Evolutionary conservation across 2,797 vertebrate genomes (phyloP).

Genomic region (Urosaurus nigricauda): DNA sequence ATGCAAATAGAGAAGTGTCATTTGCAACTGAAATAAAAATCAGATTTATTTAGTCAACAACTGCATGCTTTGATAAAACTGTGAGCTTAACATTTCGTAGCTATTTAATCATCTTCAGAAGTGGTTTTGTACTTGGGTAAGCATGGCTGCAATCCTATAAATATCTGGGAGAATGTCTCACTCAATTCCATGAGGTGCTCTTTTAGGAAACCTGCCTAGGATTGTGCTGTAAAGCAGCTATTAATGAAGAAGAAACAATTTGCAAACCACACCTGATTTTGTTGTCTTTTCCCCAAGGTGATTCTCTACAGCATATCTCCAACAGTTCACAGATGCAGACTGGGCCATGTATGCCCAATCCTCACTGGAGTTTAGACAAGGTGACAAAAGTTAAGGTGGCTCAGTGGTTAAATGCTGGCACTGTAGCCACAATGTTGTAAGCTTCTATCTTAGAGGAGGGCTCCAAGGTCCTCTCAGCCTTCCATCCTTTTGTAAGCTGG

Average conservation of each 20-base stretch:
- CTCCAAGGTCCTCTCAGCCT: too few species aligned
- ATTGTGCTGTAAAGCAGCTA: too few species aligned
- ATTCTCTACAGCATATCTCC: too few species aligned
- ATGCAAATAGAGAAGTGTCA: not conserved
- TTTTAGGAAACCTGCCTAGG: not conserved
- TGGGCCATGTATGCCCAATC: too few species aligned
- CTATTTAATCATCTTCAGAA: not conserved
- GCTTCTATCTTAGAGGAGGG: too few species aligned
- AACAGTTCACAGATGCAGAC: too few species aligned
- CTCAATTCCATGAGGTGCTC: not conserved
- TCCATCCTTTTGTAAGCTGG: too few species aligned
- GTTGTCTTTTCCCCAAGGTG: not conserved
- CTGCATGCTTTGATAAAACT: fast-evolving
- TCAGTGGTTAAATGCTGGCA: too few species aligned
- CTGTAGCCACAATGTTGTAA: too few species aligned
- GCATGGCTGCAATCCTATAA: not conserved
- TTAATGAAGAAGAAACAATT: not conserved
- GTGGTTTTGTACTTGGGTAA: not conserved
- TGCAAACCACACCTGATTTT: fast-evolving
- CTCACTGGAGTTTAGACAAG: too few species aligned
- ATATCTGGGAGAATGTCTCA: not conserved
- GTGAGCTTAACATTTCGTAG: not conserved
- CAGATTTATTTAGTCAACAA: not conserved
- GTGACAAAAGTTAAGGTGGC: too few species aligned
- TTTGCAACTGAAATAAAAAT: constrained; percentile 18